Evolutionary conservation across 2,888 invertebrate species (phyloP), one percentile per base, ranked within the genome.

Genomic region (Digitonthophagus gazella): DNA sequence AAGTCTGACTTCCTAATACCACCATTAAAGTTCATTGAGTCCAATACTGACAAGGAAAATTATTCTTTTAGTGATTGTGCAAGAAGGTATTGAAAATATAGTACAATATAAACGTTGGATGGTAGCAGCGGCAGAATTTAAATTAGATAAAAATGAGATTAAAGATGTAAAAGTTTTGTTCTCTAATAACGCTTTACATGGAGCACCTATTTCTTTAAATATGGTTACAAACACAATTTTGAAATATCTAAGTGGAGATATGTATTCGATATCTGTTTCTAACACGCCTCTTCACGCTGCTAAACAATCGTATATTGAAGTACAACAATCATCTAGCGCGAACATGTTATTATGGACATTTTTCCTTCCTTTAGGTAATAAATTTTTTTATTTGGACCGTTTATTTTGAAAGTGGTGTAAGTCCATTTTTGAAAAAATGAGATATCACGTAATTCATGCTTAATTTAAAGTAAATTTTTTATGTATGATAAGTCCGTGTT

Each of bases 171-270:
- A 81, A 70, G 75, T 84, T 1, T 77, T 84, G 71, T 86, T 83
- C 75, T 86, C 86, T 0, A 79, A 80, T 65, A 82, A 82, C 70
- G 84, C 86, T 2, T 74, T 83, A 11, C 88, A 88, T 71, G 85
- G 85, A 65, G 82, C 85, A 0, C 85, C 86, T 0, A 84, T 85
- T 67, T 81, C 86, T 0, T 70, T 86, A 3, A 87, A 87, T 77
- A 73, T 86, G 54, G 72, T 86, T 1, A 83, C 84, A 72, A 85
- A 86, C 71, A 77, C 83, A 2, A 74, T 86, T 61, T 76, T 85
- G 4, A 83, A 84, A 75, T 72, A 76, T 18, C 66, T 77, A 5
- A 71, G 79, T 55, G 79, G 78, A 5, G 70, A 74, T 2, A 11
- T 8, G 11, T 79, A 80, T 73, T 78, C 79, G 0, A 84, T 85